Evolutionary conservation across 2,888 invertebrate species (phyloP), one percentile per base, ranked within the genome.

Genomic region (Tinea pellionella): DNA sequence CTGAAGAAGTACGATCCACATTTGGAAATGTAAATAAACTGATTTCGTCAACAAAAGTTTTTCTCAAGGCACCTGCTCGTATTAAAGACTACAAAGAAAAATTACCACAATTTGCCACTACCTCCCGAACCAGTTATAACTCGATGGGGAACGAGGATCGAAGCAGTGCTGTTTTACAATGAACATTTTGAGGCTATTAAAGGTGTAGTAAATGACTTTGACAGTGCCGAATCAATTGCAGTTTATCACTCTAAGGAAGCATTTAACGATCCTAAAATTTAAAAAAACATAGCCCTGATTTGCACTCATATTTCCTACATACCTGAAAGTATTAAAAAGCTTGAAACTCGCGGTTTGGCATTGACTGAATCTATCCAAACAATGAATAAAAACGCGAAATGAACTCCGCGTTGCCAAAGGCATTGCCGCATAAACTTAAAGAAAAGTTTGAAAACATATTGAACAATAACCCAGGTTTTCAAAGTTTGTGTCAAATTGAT

Each of bases 101-200:
- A 61, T 47, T 61, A 53, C 63, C 61, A 41, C n/a, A 63, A 63
- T 57, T 6, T 63, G 24, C 61, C 61, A 18, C 56, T 63, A 12
- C 61, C 57, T 61, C 59, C 60, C 55, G 61, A 62, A 61, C 63
- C 61, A 61, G 59, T 63, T n/a, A n/a, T 63, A 59, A 63, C 63
- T 19, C 55, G 63, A 55, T 63, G 62, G 63, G 59, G 63, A 24
- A 62, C 62, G 32, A 59, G 61, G 62, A 55, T 62, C 13, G 62
- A 63, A 59, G 59, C 59, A 41, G 61, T 59, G n/a, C 30, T 62
- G 57, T 62, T 63, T 59, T 62, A 59, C 62, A 63, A 61, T 61
- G 59, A 61, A 61, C 42, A 61, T 61, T 61, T 58, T 58, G 58
- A 58, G 58, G 57, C 43, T 3, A 58, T 61, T 6, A 57, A 63